These are phyloP conservation scores for Stomorhina lunata DNA, from an alignment of 2,888 invertebrate species.

Conservation along the genomic window DNA sequence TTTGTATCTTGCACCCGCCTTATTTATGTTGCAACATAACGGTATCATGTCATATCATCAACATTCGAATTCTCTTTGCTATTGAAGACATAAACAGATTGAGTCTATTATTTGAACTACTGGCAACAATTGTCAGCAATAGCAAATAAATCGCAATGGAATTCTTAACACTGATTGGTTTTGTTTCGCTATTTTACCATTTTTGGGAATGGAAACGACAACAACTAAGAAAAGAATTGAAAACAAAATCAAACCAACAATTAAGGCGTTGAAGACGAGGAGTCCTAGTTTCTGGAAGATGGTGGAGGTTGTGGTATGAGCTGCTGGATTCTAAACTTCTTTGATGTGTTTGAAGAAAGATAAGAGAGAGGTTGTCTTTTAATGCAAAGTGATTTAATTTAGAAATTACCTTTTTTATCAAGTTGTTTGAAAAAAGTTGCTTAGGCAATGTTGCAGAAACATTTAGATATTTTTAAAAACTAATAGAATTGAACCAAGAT, in stretches of 20 bases:
- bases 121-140: constrained; percentile 5
- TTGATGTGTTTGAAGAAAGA: background rate
- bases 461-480: no score
- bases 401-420: constrained; percentile 31
- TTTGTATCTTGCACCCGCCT: background rate
- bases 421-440: background rate
- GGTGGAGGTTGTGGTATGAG: background rate
- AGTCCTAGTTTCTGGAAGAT: constrained; percentile 27
- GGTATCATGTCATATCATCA: constrained; percentile 13
- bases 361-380: background rate
- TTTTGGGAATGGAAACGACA: constrained; percentile 24
- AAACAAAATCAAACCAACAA: constrained; percentile 13
- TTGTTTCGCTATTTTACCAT: constrained; percentile 40
- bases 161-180: constrained; percentile 47
- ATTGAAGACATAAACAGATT: background rate
- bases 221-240: background rate
- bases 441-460: background rate
- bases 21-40: constrained; percentile 15
- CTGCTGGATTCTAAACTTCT: background rate
- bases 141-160: background rate
- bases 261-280: constrained; percentile 13
- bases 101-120: background rate
- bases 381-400: background rate
- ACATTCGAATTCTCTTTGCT: background rate
- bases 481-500: no score